These are phyloP conservation scores for Mormyrus lacerda DNA, from an alignment of 2,113 vertebrate species.

Conservation along the genomic window DNA sequence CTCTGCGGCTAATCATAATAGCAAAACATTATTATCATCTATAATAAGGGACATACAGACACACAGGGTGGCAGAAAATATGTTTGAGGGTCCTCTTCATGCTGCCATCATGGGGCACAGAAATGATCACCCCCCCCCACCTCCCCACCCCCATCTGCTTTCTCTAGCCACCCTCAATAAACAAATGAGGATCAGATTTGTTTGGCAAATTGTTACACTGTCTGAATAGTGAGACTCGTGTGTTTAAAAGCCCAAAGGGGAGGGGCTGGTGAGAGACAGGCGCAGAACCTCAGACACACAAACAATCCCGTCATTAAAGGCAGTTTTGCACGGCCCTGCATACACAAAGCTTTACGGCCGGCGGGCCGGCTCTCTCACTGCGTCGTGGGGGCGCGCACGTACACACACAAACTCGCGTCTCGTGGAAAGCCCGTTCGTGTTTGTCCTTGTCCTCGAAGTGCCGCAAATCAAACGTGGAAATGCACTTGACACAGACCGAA, in stretches of 20 bases:
- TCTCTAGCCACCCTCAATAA: slow-evolving; percentile 39
- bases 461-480: neutral
- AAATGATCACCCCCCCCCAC: slow-evolving; percentile 58
- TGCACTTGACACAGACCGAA: slow-evolving; percentile 44
- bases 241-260: slow-evolving; percentile 52
- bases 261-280: slow-evolving; percentile 1
- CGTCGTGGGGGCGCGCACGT: neutral
- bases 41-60: slow-evolving; percentile 15
- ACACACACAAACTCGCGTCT: neutral
- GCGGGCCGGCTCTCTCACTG: neutral
- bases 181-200: slow-evolving; percentile 57
- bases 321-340: slow-evolving; percentile 35
- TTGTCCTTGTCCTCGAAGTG: neutral
- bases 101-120: slow-evolving; percentile 52
- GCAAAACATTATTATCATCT: neutral
- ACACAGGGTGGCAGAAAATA: slow-evolving; percentile 40
- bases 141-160: slow-evolving; percentile 7
- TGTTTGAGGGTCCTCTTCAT: slow-evolving; percentile 53
- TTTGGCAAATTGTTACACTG: slow-evolving; percentile 58
- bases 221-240: slow-evolving; percentile 51
- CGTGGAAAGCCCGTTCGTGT: neutral
- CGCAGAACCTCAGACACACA: slow-evolving; percentile 30
- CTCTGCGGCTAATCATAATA: neutral
- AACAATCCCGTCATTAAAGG: slow-evolving; percentile 45
- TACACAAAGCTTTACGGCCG: neutral